phyloP scores from a whole-genome alignment of 2,888 invertebrate genomes.

The Lampropteryx suffumata region DNA sequence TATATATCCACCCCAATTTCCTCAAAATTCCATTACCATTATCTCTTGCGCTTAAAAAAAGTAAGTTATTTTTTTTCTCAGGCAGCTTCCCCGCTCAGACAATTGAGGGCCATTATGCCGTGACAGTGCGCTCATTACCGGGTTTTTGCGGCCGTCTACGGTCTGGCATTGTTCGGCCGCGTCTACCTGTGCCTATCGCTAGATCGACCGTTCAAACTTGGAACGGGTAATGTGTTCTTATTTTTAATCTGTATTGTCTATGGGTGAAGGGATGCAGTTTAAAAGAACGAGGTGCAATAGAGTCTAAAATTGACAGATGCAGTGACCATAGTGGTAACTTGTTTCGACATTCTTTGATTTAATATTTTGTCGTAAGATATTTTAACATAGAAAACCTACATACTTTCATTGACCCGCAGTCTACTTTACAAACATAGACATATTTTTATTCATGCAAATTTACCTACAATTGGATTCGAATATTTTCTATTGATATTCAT shows the following conservation, averaged over 20 bases:
- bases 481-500: no score
- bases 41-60: constrained; percentile 39
- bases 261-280: constrained; percentile 10
- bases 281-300: neutral
- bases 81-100: constrained; percentile 65
- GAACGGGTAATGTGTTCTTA: constrained; percentile 34
- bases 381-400: no score
- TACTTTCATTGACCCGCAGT: no score
- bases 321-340: no score
- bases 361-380: no score
- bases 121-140: constrained; percentile 78
- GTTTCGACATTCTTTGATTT: no score
- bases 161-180: constrained; percentile 60
- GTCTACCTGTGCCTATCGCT: constrained; percentile 71
- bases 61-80: constrained; percentile 45
- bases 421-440: no score
- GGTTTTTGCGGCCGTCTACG: constrained; percentile 60
- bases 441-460: no score
- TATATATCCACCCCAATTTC: constrained; percentile 26
- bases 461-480: no score
- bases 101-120: constrained; percentile 68
- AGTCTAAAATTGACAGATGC: neutral
- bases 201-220: constrained; percentile 43
- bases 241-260: constrained; percentile 27
- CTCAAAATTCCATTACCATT: constrained; percentile 39